These are phyloP conservation scores for Seriola dumerili DNA, from an alignment of 2,113 vertebrate genomes.

Conservation along the genomic window DNA sequence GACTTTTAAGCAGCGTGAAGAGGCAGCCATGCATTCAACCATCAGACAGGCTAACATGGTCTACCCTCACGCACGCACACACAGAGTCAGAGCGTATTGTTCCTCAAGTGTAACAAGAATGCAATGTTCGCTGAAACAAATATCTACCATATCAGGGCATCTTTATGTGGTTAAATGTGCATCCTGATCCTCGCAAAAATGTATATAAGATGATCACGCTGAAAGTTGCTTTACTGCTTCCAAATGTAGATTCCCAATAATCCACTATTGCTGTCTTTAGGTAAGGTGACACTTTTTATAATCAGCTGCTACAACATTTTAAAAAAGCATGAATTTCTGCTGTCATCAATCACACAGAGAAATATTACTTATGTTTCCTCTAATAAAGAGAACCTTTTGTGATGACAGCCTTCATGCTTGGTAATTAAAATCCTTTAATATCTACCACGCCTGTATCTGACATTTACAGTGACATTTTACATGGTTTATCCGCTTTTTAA, in stretches of 20 bases:
- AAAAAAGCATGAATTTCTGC: slow-evolving; percentile 22
- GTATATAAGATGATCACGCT: slow-evolving; percentile 17
- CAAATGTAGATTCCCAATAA: slow-evolving; percentile 6
- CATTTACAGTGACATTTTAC: slow-evolving; percentile 65
- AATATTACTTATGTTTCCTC: slow-evolving; percentile 24
- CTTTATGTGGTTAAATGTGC: slow-evolving; percentile 60
- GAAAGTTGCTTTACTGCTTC: slow-evolving; percentile 6
- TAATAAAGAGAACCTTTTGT: slow-evolving; percentile 32
- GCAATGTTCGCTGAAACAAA: slow-evolving; percentile 60
- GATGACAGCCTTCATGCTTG: slow-evolving; percentile 41
- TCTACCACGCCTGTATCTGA: slow-evolving; percentile 49
- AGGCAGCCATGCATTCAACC: slow-evolving; percentile 84
- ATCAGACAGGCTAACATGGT: slow-evolving; percentile 81
- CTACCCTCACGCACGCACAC: slow-evolving; percentile 53
- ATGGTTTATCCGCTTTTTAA: slow-evolving; percentile 59
- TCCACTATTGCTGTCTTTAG: slow-evolving; percentile 1
- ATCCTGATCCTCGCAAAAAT: slow-evolving; percentile 57
- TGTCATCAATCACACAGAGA: slow-evolving; percentile 19
- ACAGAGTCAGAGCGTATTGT: slow-evolving; percentile 52
- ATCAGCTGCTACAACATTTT: slow-evolving; percentile 11
- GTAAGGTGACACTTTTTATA: not conserved
- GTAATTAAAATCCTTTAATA: slow-evolving; percentile 49
- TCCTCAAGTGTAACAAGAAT: slow-evolving; percentile 62
- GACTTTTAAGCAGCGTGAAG: slow-evolving; percentile 84
- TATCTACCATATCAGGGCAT: slow-evolving; percentile 56